phyloP scores from a whole-genome alignment of 2,113 vertebrate species.

The Neolamprologus fasciatus region DNA sequence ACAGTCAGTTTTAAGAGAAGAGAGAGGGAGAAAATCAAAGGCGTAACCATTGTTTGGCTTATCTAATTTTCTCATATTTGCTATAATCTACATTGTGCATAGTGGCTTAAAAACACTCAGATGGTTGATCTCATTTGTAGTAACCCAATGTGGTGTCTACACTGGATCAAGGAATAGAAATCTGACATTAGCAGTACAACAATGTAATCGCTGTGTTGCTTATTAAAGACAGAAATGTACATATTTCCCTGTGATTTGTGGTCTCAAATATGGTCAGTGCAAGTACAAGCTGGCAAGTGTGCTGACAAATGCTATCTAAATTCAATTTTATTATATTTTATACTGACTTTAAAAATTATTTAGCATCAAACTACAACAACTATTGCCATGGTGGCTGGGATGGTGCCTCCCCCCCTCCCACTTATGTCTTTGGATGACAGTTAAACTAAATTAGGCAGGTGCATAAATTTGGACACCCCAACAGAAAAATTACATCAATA shows the following conservation, averaged over 20 bases:
- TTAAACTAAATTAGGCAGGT: neutral
- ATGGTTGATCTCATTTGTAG: neutral
- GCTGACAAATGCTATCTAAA: neutral
- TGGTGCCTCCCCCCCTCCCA: neutral
- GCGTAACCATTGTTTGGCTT: neutral
- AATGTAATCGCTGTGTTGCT: neutral
- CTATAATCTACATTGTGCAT: neutral
- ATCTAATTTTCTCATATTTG: neutral
- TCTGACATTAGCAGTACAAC: neutral
- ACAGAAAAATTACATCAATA: neutral
- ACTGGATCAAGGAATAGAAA: neutral
- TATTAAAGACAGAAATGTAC: rapidly evolving
- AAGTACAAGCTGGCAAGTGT: neutral
- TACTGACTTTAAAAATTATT: neutral
- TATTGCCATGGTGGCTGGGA: neutral
- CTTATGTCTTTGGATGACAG: neutral
- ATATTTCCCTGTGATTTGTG: neutral
- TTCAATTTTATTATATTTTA: neutral
- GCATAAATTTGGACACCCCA: neutral
- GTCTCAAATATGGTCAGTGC: neutral
- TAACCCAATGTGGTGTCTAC: neutral
- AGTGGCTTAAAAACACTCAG: neutral
- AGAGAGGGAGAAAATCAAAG: neutral
- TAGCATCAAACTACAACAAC: neutral
- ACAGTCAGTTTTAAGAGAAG: neutral